These are phyloP conservation scores for Heterotilapia buettikoferi DNA, from an alignment of 2,113 vertebrate genomes.

Conservation along the genomic window DNA sequence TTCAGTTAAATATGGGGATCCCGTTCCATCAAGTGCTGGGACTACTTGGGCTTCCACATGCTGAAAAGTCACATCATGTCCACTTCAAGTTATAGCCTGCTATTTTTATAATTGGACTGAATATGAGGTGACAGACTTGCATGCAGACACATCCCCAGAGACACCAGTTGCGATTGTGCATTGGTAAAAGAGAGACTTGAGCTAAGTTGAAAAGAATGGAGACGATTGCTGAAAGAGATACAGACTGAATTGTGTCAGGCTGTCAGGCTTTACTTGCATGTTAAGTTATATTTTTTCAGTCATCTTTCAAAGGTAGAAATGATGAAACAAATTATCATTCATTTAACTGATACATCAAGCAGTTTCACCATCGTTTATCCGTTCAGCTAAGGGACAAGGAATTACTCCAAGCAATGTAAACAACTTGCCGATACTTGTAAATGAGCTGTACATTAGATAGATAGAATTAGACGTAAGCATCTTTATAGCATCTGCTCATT, in stretches of 20 bases:
- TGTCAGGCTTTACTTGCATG: background rate
- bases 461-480: background rate
- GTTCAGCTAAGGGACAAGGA: background rate
- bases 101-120: constrained; percentile 84
- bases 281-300: background rate
- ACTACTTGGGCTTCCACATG: constrained; percentile 89
- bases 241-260: background rate
- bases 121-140: constrained; percentile 81
- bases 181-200: constrained; percentile 82
- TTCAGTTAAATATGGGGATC: constrained; percentile 81
- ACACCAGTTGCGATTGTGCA: constrained; percentile 90
- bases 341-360: background rate
- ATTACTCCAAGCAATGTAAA: background rate
- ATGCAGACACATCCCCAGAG: constrained; percentile 74
- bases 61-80: constrained; percentile 82
- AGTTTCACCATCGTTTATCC: background rate
- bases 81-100: constrained; percentile 79
- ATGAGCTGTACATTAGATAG: background rate
- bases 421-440: background rate
- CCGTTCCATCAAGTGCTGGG: constrained; percentile 83
- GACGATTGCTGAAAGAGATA: constrained; percentile 7
- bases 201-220: constrained; percentile 62
- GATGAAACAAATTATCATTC: background rate
- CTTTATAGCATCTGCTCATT: constrained; percentile 7
- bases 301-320: background rate